Evolutionary conservation across 2,113 vertebrate species (phyloP).

Genomic region (Phaethon lepturus): DNA sequence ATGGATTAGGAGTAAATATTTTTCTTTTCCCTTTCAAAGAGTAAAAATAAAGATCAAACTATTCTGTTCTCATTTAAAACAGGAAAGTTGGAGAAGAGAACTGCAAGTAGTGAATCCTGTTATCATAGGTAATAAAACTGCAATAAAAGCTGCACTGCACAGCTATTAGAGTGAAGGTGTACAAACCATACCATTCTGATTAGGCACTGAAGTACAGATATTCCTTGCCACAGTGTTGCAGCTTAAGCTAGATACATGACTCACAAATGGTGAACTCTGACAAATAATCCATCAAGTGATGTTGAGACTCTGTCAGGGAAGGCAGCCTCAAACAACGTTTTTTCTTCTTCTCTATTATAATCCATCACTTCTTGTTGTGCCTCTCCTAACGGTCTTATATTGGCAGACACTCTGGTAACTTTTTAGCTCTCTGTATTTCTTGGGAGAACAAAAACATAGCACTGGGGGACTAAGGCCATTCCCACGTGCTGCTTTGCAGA

Average conservation of each 20-base stretch:
- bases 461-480: neutral
- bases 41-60: slow-evolving; percentile 23
- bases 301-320: neutral
- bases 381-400: neutral
- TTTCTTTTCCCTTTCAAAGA: neutral
- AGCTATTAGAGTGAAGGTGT: neutral
- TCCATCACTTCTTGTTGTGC: neutral
- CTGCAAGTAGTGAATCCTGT: neutral
- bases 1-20: slow-evolving; percentile 7
- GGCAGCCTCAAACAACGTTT: neutral
- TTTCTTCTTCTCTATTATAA: neutral
- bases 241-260: neutral
- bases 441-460: neutral
- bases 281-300: neutral
- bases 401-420: neutral
- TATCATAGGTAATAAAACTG: neutral
- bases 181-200: neutral
- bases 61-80: neutral
- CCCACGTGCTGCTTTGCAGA: neutral
- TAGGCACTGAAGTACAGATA: neutral
- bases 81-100: neutral
- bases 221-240: neutral
- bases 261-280: neutral
- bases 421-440: neutral
- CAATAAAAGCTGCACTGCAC: neutral